Conservation (phyloP, 1,140 invertebrate species). For the Euwallacea similis region DNA sequence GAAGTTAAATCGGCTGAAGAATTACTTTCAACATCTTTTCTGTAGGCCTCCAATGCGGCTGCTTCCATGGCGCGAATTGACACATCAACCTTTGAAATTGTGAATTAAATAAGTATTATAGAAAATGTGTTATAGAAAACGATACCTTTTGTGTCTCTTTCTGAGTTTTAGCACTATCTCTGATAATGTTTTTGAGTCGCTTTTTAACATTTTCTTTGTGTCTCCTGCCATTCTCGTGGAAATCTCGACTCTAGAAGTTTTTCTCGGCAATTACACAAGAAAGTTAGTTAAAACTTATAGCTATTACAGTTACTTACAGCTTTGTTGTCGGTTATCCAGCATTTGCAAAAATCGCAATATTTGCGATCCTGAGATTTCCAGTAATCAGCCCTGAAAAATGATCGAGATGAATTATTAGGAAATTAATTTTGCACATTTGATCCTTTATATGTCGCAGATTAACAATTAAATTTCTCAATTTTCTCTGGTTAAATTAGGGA, state of each 20-base stretch:
- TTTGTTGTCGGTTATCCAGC: conserved; percentile 97
- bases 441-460: too few species aligned
- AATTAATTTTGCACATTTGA: too few species aligned
- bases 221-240: conserved; percentile 91
- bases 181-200: conserved; percentile 80
- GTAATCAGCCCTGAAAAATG: conserved; percentile 80
- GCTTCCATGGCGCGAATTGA: conserved; percentile 89
- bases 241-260: conserved; percentile 79
- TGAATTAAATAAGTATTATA: background rate
- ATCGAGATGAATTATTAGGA: background rate
- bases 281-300: background rate
- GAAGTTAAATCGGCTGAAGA: conserved; percentile 72
- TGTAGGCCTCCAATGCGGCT: conserved; percentile 80
- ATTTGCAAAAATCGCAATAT: conserved; percentile 97
- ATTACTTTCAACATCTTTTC: conserved; percentile 75
- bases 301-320: conserved; percentile 64
- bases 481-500: too few species aligned
- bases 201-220: conserved; percentile 94
- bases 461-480: too few species aligned
- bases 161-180: conserved; percentile 77
- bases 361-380: conserved; percentile 96
- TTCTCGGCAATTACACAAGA: background rate
- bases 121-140: background rate
- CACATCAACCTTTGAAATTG: conserved; percentile 59
- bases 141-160: conserved; percentile 69